Base-by-base conservation (phyloP, 2,797 vertebrate species). In the Helostoma temminkii region DNA sequence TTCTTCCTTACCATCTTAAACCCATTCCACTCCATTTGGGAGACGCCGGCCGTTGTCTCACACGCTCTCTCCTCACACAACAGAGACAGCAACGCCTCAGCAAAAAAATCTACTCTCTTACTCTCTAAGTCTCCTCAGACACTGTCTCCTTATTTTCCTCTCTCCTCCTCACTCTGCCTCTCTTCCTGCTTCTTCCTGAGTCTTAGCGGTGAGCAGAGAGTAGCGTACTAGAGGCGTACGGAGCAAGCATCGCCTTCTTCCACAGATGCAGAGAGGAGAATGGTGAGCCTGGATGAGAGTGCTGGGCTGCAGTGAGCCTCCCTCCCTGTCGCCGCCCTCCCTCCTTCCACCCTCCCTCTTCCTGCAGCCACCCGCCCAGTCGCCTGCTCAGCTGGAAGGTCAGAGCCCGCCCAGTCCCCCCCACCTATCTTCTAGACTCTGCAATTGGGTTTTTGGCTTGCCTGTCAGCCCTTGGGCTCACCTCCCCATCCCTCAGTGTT, bases 11-110 rank as follows among this genome's bases (percentile, higher is more conserved):
- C 98, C 98, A 99, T 98, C 95, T 99, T 98, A 96, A 98, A 98
- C 96, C 97, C 97, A 98, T 98, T 98, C 97, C 98, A 99, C 96
- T 99, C 98, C 98, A 99, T 99, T 95, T 96, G 96, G 96, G 96
- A 96, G 95, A 95, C 92, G 88, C 92, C 84, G 86, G 89, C 85
- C 87, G 92, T 89, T 86, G 91, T 89, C 84, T 84, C 82, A 68
- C 72, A 75, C 77, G 68, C 71, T 74, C 80, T 67, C 86, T 81
- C 82, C 88, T 80, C 86, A 89, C 82, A 84, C 84, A 85, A 77
- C 82, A 84, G 80, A 82, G 65, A 78, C 74, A 88, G 76, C 80
- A 89, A 75, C 54, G 82, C 74, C 80, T 87, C 65, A 71, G 85
- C 82, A 70, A 70, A 74, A 84, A 73, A 82, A 72, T 77, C 78